Percentiles rank a stretch among this genome's conserved stretches.
phyloP scores from a whole-genome alignment of 2,888 invertebrate genomes.

The Acronicta leporina region DNA sequence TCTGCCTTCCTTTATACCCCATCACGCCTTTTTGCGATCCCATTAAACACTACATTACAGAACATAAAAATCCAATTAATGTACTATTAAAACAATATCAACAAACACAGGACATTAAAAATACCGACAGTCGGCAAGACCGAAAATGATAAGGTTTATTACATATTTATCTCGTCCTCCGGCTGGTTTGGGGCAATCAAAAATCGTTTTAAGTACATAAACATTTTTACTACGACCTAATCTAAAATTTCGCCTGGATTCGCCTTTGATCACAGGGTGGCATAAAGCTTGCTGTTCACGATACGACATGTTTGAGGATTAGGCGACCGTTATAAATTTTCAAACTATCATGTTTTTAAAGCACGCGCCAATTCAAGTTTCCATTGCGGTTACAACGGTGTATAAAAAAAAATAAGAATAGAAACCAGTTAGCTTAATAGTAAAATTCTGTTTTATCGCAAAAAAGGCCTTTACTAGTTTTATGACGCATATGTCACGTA shows the following conservation, averaged over 20 bases:
- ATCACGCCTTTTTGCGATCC: conserved; percentile 42
- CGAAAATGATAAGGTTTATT: conserved; percentile 65
- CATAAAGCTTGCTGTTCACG: conserved; percentile 61
- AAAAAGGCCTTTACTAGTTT: conserved; percentile 8
- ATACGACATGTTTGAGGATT: conserved; percentile 29
- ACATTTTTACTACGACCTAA: conserved; percentile 80
- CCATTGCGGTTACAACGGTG: neutral
- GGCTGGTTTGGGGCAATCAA: conserved; percentile 65
- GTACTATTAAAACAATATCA: conserved; percentile 76
- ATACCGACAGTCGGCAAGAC: conserved; percentile 49
- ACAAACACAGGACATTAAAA: conserved; percentile 51
- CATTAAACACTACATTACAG: conserved; percentile 52
- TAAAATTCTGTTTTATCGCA: conserved; percentile 22
- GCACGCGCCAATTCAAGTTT: conserved; percentile 8
- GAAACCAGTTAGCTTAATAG: conserved; percentile 23
- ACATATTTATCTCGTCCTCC: conserved; percentile 63
- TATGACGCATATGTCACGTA: neutral
- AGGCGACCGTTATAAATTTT: neutral
- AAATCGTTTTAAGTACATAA: conserved; percentile 66
- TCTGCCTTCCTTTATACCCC: no score
- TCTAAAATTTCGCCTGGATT: conserved; percentile 85
- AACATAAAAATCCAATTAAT: conserved; percentile 79
- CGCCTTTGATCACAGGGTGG: conserved; percentile 65
- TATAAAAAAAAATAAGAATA: conserved; percentile 2
- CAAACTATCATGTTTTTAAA: no score